phyloP scores from a whole-genome alignment of 2,797 vertebrate genomes.

The Sparidentex hasta region DNA sequence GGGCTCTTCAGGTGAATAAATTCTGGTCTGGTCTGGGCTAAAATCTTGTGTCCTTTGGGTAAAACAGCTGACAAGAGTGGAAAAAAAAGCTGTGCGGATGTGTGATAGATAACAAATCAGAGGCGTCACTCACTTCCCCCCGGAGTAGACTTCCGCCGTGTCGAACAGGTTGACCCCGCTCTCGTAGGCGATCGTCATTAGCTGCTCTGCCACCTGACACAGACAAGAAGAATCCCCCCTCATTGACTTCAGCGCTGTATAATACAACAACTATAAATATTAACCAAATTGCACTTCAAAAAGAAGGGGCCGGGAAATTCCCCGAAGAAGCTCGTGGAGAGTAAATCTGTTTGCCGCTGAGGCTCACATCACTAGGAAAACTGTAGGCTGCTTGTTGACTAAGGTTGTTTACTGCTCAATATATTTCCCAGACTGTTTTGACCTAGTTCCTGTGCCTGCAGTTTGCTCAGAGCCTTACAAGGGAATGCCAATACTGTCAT shows the following conservation, averaged over 20 bases:
- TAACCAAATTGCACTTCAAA: conserved; percentile 33
- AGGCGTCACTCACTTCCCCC: conserved; percentile 85
- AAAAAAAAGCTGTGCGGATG: not conserved
- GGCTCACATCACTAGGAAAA: conserved; percentile 38
- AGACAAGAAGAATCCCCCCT: conserved; percentile 23
- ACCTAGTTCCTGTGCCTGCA: conserved; percentile 60
- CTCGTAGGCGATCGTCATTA: conserved; percentile 96
- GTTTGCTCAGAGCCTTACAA: conserved; percentile 34
- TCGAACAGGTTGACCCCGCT: conserved; percentile 96
- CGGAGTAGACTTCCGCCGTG: conserved; percentile 93
- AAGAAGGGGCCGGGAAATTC: conserved; percentile 23
- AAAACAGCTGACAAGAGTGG: conserved; percentile 27
- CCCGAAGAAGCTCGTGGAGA: conserved; percentile 23
- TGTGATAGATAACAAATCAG: conserved; percentile 34
- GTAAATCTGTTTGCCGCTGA: conserved; percentile 38
- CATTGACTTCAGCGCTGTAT: not conserved
- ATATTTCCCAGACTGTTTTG: conserved; percentile 49
- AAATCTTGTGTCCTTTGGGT: conserved; percentile 21
- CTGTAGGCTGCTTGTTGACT: conserved; percentile 48
- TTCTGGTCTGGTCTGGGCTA: conserved; percentile 29
- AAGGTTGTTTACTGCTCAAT: conserved; percentile 64
- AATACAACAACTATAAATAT: conserved; percentile 24
- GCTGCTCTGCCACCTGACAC: conserved; percentile 92
- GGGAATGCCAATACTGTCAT: conserved; percentile 21
- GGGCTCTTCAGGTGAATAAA: conserved; percentile 34